phyloP scores from a whole-genome alignment of 2,888 invertebrate species.

The Drosophila tripunctata region DNA sequence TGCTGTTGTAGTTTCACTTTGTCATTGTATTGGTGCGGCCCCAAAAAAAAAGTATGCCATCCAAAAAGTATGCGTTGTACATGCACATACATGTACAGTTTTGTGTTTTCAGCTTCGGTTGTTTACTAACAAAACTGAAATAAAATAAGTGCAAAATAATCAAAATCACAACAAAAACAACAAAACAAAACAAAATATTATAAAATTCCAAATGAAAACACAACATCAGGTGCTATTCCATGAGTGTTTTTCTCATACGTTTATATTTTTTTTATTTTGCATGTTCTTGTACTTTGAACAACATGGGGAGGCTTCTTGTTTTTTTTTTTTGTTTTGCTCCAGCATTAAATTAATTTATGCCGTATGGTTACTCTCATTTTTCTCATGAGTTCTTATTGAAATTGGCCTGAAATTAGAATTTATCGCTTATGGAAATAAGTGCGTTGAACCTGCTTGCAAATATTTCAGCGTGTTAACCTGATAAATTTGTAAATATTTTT shows the following conservation, averaged over 20 bases:
- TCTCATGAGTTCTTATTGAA: conserved; percentile 33
- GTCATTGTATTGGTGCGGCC: conserved; percentile 30
- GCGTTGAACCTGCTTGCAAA: background rate
- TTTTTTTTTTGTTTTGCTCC: background rate
- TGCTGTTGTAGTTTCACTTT: conserved; percentile 15
- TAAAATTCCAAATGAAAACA: conserved; percentile 16
- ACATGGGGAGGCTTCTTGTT: conserved; percentile 12
- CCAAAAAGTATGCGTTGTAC: background rate
- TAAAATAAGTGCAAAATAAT: conserved; percentile 28
- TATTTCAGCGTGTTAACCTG: conserved; percentile 1
- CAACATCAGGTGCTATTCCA: conserved; percentile 32
- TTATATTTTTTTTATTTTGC: background rate
- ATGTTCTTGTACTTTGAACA: conserved; percentile 3
- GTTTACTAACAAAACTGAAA: conserved; percentile 44
- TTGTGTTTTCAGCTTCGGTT: conserved; percentile 48
- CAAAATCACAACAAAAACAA: conserved; percentile 21
- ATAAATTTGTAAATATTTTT: background rate
- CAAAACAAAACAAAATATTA: conserved; percentile 12
- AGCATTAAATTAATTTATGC: conserved; percentile 54
- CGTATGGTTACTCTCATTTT: conserved; percentile 26
- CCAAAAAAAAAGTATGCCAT: conserved; percentile 40
- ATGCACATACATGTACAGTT: conserved; percentile 11
- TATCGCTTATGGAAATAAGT: conserved; percentile 17
- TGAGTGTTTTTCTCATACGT: conserved; percentile 11
- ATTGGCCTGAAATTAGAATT: conserved; percentile 29